Percentiles rank a stretch among this genome's conserved stretches.
phyloP scores from a whole-genome alignment of 2,888 invertebrate species.

The Tachina fera region DNA sequence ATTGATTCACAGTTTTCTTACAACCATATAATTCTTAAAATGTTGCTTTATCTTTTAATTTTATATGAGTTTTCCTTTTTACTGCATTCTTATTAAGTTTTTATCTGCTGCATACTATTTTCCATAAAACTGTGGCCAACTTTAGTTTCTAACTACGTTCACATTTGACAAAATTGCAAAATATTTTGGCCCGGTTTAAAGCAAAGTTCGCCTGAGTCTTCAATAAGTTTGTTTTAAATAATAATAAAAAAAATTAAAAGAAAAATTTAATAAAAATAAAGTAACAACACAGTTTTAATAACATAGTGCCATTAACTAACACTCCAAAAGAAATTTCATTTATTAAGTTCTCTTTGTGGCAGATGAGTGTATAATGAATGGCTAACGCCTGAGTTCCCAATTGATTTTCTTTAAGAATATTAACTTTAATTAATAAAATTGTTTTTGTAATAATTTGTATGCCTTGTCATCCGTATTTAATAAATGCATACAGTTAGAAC shows the following conservation, averaged over 20 bases:
- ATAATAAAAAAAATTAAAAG: not conserved
- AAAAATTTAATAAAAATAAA: not conserved
- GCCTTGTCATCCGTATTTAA: no score
- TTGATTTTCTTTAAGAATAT: not conserved
- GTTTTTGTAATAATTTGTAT: no score
- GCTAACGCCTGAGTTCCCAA: no score
- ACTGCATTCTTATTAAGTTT: slow-evolving; percentile 12
- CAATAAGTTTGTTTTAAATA: not conserved
- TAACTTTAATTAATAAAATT: no score
- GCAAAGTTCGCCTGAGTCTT: slow-evolving; percentile 5
- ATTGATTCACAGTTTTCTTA: slow-evolving; percentile 38
- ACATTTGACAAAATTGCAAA: slow-evolving; percentile 50
- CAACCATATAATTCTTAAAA: slow-evolving; percentile 9
- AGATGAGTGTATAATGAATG: not conserved
- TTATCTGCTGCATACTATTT: slow-evolving; percentile 15
- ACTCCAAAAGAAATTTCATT: not conserved
- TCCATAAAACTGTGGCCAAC: slow-evolving; percentile 33
- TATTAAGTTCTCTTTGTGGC: not conserved
- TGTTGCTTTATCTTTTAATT: slow-evolving; percentile 35
- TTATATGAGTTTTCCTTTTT: slow-evolving; percentile 29
- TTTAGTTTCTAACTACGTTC: slow-evolving; percentile 48
- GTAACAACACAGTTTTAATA: not conserved
- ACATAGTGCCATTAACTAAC: not conserved
- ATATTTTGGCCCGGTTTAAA: slow-evolving; percentile 25
- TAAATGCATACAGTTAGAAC: no score